Evolutionary conservation across 1,140 invertebrate genomes (phyloP), one percentile per base, ranked within the genome.

Genomic region (Sitobion miscanthi): DNA sequence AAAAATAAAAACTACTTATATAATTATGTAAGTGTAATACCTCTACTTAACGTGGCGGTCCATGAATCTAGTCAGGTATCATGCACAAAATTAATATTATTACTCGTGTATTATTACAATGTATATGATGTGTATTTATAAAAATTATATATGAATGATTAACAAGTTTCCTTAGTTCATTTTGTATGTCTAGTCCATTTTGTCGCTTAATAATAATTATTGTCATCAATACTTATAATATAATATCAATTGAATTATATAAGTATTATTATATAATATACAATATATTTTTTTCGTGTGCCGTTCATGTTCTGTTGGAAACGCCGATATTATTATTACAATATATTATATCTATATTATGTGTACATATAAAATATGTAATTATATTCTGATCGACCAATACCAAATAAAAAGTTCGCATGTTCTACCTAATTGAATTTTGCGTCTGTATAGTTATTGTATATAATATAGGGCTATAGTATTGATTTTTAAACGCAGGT

Each of bases 91-190:
- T 89, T 89, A 89, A 89, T 89, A 89, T 89, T 86, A 89, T 38
- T 89, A 87, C n/a, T 89, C 25, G 49, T 88, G 47, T 89, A 89
- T 87, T 87, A 88, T 88, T 88, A 88, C 35, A 89, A 54, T 89
- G 88, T 89, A 89, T 38, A 89, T 89, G 49, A 89, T 89, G 88
- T 89, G 88, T 89, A 89, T 89, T 89, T 89, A 89, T 89, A 89
- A 54, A 89, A 89, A 89, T 89, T 89, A 89, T 57, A 89, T 38
- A 89, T 54, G 52, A 89, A 89, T 54, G 88, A 89, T 89, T 89
- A 89, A 89, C 88, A 89, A 89, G 42, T 47, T 86, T 86, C 30
- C 42, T 86, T 42, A 45, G 47, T 45, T 47, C 11, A 30, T 30
- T 83, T 85, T 38, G 82, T 85, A 45, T 82, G 17, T 86, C 62